These are phyloP conservation scores for Lamproptera curius DNA, from an alignment of 2,888 invertebrate species.

Conservation along the genomic window DNA sequence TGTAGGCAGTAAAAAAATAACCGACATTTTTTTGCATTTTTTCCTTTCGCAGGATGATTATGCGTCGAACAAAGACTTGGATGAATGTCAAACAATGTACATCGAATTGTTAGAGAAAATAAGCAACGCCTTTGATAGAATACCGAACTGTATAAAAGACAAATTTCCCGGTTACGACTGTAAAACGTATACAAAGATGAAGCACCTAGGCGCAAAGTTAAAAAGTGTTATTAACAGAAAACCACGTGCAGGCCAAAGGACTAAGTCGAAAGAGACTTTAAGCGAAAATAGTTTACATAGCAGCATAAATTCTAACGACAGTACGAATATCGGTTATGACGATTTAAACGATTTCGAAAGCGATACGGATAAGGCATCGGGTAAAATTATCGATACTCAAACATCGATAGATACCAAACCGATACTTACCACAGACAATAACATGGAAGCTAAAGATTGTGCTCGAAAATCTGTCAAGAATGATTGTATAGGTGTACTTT, in stretches of 20 bases:
- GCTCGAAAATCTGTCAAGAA: too few species aligned
- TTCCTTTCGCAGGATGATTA: slow-evolving; percentile 36
- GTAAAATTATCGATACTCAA: slow-evolving; percentile 24
- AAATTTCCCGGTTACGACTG: slow-evolving; percentile 80
- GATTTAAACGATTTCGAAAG: slow-evolving; percentile 48
- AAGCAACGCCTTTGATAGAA: slow-evolving; percentile 79
- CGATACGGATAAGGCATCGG: slow-evolving; percentile 33
- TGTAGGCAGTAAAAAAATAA: too few species aligned
- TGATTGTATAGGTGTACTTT: too few species aligned
- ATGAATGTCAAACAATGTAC: slow-evolving; percentile 72
- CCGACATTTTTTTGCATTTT: too few species aligned
- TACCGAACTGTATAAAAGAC: slow-evolving; percentile 79
- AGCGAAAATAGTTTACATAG: slow-evolving; percentile 15
- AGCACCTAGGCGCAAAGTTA: slow-evolving; percentile 77
- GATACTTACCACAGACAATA: too few species aligned
- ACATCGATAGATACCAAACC: slow-evolving; percentile 21
- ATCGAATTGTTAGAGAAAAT: slow-evolving; percentile 81
- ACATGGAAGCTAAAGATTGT: too few species aligned
- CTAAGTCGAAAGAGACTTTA: slow-evolving; percentile 24
- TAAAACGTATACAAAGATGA: slow-evolving; percentile 75
- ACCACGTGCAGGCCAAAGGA: slow-evolving; percentile 37
- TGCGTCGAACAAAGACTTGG: slow-evolving; percentile 36
- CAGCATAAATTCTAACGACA: slow-evolving; percentile 31
- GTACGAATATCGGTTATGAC: slow-evolving; percentile 36
- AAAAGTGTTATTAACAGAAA: slow-evolving; percentile 66